Conservation (phyloP, 2,888 invertebrate genomes). For the Synergus japonicus region DNA sequence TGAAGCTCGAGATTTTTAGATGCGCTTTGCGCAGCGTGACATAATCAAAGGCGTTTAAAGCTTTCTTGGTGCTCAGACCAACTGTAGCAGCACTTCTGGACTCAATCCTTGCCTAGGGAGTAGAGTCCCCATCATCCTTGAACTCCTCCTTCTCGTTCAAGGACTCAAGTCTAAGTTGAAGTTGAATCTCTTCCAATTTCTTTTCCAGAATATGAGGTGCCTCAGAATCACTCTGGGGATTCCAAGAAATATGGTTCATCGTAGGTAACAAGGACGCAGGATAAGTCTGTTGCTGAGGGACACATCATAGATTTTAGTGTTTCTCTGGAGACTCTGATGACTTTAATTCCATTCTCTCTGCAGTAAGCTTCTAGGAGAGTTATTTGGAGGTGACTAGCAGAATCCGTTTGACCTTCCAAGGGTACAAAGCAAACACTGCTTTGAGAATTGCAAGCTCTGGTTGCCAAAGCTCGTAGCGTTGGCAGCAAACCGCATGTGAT, state of each 20-base stretch:
- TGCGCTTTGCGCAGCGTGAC: constrained; percentile 15
- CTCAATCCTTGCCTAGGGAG: constrained; percentile 18
- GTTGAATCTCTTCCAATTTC: constrained; percentile 28
- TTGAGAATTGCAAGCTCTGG: constrained; percentile 45
- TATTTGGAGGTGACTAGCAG: constrained; percentile 88
- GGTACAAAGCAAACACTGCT: constrained; percentile 80
- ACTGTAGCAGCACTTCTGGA: constrained; percentile 1
- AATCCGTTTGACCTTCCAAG: constrained; percentile 82
- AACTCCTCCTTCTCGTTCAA: neutral
- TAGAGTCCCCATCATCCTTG: neutral
- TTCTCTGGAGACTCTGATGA: constrained; percentile 81
- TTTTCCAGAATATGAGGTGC: constrained; percentile 37
- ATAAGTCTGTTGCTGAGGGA: constrained; percentile 64
- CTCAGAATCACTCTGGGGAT: constrained; percentile 62
- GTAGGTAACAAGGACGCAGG: constrained; percentile 52
- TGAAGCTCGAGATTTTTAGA: constrained; percentile 12
- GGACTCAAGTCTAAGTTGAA: neutral
- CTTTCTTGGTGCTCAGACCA: neutral
- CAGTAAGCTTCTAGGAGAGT: constrained; percentile 88
- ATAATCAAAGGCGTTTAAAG: constrained; percentile 24
- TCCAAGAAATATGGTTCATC: constrained; percentile 64
- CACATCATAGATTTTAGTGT: constrained; percentile 63
- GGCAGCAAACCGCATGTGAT: constrained; percentile 83
- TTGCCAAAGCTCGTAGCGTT: constrained; percentile 81
- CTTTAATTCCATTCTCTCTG: constrained; percentile 87